Percentiles rank a stretch among this genome's conserved stretches.
Conservation (phyloP, 1,140 invertebrate genomes). For the Octopus sinensis region DNA sequence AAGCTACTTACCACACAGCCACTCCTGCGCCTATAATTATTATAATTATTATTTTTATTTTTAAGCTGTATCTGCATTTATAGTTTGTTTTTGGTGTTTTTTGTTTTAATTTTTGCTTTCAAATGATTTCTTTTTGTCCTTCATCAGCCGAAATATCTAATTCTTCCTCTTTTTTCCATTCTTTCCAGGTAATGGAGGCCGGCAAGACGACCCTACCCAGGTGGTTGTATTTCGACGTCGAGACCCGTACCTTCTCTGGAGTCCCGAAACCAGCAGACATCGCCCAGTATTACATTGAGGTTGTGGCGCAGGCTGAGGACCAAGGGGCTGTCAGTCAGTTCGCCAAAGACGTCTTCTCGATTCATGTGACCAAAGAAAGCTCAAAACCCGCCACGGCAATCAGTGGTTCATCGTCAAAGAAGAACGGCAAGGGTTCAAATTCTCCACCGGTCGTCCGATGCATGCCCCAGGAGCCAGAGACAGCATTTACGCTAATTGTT, state of each 20-base stretch:
- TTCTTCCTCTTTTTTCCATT: constrained; percentile 17
- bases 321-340: constrained; percentile 22
- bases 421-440: constrained; percentile 16
- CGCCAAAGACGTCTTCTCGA: constrained; percentile 45
- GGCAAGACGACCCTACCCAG: constrained; percentile 49
- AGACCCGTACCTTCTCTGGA: constrained; percentile 59
- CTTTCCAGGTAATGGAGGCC: constrained; percentile 53
- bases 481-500: constrained; percentile 49
- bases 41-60: too few relatives aligned
- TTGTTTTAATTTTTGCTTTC: too few relatives aligned
- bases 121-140: too few relatives aligned
- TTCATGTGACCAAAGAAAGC: constrained; percentile 37
- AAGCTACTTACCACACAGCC: too few relatives aligned
- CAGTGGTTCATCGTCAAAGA: constrained; percentile 16
- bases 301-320: constrained; percentile 48
- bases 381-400: constrained; percentile 18
- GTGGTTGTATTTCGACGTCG: constrained; percentile 56
- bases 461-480: constrained; percentile 46
- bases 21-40: too few relatives aligned
- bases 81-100: too few relatives aligned
- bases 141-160: background rate
- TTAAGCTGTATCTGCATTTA: too few relatives aligned
- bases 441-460: constrained; percentile 43
- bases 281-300: constrained; percentile 64
- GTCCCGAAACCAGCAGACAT: constrained; percentile 63